A percentile compares a stretch with the other conserved stretches of the same genome.
These are phyloP conservation scores for Tenthredo amoena DNA, from an alignment of 2,888 invertebrate genomes.

Conservation along the genomic window DNA sequence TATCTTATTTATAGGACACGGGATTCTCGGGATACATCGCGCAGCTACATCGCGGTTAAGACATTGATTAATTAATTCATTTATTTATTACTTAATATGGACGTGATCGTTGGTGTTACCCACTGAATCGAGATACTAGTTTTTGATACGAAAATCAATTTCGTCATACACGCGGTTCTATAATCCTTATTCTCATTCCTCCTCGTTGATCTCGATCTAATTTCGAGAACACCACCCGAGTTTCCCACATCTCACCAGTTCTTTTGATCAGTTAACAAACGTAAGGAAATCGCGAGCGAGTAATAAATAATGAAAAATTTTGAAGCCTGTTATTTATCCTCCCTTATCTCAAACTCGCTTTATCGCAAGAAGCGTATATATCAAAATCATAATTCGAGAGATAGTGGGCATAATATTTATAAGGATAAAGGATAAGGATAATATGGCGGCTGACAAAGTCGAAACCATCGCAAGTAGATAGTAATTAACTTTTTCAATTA, in stretches of 20 bases:
- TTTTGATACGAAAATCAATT: neutral
- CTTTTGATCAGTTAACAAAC: neutral
- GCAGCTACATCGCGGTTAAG: neutral
- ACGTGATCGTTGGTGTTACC: neutral
- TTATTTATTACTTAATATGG: conserved; percentile 30
- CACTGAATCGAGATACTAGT: conserved; percentile 1
- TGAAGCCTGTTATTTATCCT: neutral
- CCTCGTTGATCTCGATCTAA: neutral
- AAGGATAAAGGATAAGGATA: conserved; percentile 28
- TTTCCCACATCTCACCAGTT: too few species aligned
- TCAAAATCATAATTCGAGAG: conserved; percentile 38
- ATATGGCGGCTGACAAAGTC: conserved; percentile 59
- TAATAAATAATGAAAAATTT: neutral
- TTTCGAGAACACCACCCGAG: neutral
- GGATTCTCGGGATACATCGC: conserved; percentile 16
- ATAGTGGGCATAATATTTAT: neutral
- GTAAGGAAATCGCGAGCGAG: neutral
- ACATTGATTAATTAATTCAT: conserved; percentile 44
- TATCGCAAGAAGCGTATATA: conserved; percentile 27
- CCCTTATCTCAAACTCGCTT: conserved; percentile 18
- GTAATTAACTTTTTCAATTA: conserved; percentile 70
- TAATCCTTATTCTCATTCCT: neutral
- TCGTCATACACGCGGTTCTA: too few species aligned
- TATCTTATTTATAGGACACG: conserved; percentile 52
- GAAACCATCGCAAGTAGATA: conserved; percentile 58